Evolutionary conservation across 2,888 invertebrate species (phyloP).

Genomic region (Lasioglossum oenotherae): DNA sequence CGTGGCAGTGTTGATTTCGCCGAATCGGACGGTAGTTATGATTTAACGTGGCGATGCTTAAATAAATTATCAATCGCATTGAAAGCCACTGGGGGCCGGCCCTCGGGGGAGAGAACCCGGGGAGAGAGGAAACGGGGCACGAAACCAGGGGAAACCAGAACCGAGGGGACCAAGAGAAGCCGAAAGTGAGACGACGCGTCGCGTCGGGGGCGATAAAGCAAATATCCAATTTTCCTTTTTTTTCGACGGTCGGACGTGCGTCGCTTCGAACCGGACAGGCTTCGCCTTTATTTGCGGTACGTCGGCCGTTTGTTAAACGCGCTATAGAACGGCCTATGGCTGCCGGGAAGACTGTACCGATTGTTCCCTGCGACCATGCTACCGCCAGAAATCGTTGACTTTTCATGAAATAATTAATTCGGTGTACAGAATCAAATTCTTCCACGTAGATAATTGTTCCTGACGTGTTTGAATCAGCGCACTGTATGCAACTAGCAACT

Average conservation of each 20-base stretch:
- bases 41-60: constrained; percentile 76
- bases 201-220: constrained; percentile 69
- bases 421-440: neutral
- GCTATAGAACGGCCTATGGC: neutral
- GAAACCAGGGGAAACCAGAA: constrained; percentile 24
- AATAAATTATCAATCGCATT: constrained; percentile 80
- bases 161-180: constrained; percentile 39
- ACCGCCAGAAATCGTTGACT: neutral
- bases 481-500: neutral
- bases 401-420: neutral
- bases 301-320: constrained; percentile 49
- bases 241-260: constrained; percentile 31
- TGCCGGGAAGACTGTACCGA: neutral
- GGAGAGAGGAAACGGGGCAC: constrained; percentile 9
- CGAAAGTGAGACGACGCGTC: constrained; percentile 63
- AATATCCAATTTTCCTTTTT: constrained; percentile 66
- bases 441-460: neutral
- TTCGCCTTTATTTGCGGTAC: constrained; percentile 67
- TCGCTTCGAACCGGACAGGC: constrained; percentile 55
- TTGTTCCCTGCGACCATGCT: neutral
- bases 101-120: constrained; percentile 16
- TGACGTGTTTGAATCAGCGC: neutral
- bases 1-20: constrained; percentile 70
- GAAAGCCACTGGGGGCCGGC: constrained; percentile 69
- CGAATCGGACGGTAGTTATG: constrained; percentile 71